Evolutionary conservation across 2,888 invertebrate genomes (phyloP), one percentile per base, ranked within the genome.

Genomic region (Ariolimax columbianus): DNA sequence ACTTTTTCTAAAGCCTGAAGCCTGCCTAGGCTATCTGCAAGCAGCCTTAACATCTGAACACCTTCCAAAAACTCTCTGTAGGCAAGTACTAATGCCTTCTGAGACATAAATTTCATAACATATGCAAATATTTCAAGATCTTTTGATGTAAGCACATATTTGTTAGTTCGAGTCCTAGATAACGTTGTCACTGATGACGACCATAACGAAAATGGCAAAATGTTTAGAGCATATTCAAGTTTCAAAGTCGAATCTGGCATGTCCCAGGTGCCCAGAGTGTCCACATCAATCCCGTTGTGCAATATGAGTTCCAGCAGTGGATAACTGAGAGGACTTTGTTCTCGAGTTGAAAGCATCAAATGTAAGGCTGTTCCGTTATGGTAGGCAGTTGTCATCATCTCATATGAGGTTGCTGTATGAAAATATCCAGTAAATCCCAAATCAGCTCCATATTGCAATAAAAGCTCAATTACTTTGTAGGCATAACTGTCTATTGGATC

Each of bases 361-460:
- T 85, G 85, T 51, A 85, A 75, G 11, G 66, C 75, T 26, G 80
- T 81, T 30, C 85, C 85, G 68, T 81, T 81, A 26, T 33, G 38
- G 26, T 40, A 36, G 36, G 36, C 2, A 19, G 30, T 17, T 7
- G 77, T 23, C 19, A 17, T 3, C 43, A 23, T n/a, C 38, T 72
- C 63, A 81, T 38, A 33, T 36, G 33, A 17, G 26, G 55, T 14
- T 30, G 47, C 6, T 33, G n/a, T 89, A 0, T 87, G 87, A 55
- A 89, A 85, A 17, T 89, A 86, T 23, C 91, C 90, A 51, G 86
- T 59, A 43, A 89, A 85, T 55, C 89, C 87, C 23, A 91, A 88
- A 77, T 91, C 88, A 1, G 91, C 89, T 0, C 89, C 88, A 79
- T 91, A 91, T 55, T 89, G 88, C 11, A 93, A 81, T 9, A 93